These are phyloP conservation scores for Ceriagrion tenellum DNA, from an alignment of 2,888 invertebrate species.

Conservation along the genomic window DNA sequence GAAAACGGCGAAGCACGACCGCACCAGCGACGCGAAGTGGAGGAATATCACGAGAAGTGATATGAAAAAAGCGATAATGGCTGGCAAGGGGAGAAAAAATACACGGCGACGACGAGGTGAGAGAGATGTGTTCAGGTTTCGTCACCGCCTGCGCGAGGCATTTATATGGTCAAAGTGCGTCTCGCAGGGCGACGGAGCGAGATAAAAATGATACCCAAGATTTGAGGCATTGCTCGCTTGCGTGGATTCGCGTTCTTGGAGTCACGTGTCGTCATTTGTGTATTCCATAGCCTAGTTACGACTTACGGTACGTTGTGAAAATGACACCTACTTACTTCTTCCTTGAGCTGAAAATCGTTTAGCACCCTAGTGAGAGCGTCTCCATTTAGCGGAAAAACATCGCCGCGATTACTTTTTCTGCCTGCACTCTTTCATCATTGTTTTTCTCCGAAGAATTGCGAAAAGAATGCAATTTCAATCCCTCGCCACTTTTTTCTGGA, in stretches of 20 bases:
- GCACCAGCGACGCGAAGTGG: neutral
- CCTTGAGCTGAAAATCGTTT: slow-evolving; percentile 40
- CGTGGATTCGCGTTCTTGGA: slow-evolving; percentile 31
- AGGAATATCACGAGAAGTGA: neutral
- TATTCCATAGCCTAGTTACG: slow-evolving; percentile 56
- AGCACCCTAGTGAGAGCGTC: slow-evolving; percentile 40
- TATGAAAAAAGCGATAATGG: slow-evolving; percentile 61
- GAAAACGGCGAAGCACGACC: neutral
- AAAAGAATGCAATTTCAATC: slow-evolving; percentile 1
- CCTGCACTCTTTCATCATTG: neutral
- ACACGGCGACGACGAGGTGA: neutral
- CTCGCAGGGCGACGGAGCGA: neutral
- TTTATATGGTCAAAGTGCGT: slow-evolving; percentile 37
- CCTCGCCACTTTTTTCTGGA: neutral
- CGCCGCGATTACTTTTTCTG: neutral
- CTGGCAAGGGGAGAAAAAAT: neutral
- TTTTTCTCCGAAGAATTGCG: neutral
- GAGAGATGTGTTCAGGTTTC: neutral
- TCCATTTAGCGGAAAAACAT: neutral
- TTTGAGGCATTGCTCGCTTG: neutral
- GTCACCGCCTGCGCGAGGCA: neutral
- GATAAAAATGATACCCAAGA: slow-evolving; percentile 59
- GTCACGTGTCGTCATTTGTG: slow-evolving; percentile 53
- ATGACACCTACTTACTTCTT: slow-evolving; percentile 44
- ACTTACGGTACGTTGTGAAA: slow-evolving; percentile 50